A percentile compares a stretch with the other conserved stretches of the same genome.
phyloP scores from a whole-genome alignment of 2,797 vertebrate species.

The Arremon aurantiirostris region DNA sequence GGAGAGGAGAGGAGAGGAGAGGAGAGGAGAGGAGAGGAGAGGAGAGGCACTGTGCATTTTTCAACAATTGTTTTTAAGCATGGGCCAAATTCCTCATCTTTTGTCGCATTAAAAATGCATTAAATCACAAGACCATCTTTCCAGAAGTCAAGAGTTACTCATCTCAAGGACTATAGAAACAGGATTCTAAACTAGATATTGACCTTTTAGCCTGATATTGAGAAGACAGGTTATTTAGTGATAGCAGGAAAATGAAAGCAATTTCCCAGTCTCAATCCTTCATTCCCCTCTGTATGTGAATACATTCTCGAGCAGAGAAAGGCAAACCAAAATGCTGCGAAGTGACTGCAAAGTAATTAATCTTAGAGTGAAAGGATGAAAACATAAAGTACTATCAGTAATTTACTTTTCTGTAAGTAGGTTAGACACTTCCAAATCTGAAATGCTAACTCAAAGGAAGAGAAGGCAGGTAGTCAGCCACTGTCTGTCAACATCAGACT shows the following conservation, averaged over 20 bases:
- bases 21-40: no score
- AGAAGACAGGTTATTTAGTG: constrained; percentile 7
- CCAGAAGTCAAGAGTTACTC: not conserved
- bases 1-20: no score
- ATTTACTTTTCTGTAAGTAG: not conserved
- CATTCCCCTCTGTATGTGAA: not conserved
- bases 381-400: not conserved
- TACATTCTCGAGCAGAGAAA: not conserved
- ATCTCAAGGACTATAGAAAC: not conserved
- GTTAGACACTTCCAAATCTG: not conserved
- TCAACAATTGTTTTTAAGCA: not conserved
- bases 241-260: constrained; percentile 1
- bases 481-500: not conserved
- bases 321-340: not conserved
- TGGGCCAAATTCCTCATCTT: not conserved
- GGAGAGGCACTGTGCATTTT: not conserved
- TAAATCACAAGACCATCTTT: not conserved
- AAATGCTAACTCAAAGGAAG: not conserved
- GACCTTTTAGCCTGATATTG: constrained; percentile 8
- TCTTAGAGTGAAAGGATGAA: not conserved
- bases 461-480: not conserved
- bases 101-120: not conserved
- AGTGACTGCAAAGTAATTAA: not conserved
- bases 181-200: constrained; percentile 27
- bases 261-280: not conserved